These are phyloP conservation scores for Cnemophilus loriae DNA, from an alignment of 2,113 vertebrate genomes.

Conservation along the genomic window DNA sequence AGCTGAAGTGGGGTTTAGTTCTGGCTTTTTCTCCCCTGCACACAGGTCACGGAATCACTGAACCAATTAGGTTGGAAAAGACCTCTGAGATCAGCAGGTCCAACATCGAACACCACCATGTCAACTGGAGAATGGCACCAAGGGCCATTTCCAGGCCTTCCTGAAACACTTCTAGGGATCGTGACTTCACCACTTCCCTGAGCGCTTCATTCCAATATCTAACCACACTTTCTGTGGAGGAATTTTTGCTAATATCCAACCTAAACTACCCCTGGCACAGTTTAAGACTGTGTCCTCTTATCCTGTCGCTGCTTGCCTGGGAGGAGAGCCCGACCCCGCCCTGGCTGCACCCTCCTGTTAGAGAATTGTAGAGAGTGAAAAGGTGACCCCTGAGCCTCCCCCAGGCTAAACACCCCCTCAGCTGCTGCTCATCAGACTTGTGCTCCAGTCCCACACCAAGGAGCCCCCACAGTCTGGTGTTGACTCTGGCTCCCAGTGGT, in stretches of 20 bases:
- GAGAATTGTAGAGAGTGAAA: neutral
- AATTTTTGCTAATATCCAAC: neutral
- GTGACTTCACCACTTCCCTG: neutral
- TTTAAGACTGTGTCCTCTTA: neutral
- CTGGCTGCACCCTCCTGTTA: neutral
- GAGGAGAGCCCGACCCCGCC: neutral
- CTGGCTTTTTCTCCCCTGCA: fast-evolving
- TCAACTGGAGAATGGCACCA: neutral
- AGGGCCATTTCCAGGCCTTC: neutral
- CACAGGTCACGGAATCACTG: neutral
- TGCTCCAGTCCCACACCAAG: fast-evolving
- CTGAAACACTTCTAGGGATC: neutral
- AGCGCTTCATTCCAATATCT: neutral
- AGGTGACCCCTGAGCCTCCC: too few relatives aligned
- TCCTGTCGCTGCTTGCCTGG: neutral
- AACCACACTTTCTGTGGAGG: neutral
- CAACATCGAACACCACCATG: neutral
- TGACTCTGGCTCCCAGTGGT: too few relatives aligned
- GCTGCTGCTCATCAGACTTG: neutral
- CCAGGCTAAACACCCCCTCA: neutral
- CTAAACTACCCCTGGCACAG: too few relatives aligned
- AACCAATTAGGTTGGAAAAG: neutral
- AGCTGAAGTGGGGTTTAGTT: neutral
- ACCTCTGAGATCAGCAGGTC: neutral
- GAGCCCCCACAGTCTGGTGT: fast-evolving